Base-by-base conservation (phyloP, 2,888 invertebrate genomes). In the Odontothrips loti region DNA sequence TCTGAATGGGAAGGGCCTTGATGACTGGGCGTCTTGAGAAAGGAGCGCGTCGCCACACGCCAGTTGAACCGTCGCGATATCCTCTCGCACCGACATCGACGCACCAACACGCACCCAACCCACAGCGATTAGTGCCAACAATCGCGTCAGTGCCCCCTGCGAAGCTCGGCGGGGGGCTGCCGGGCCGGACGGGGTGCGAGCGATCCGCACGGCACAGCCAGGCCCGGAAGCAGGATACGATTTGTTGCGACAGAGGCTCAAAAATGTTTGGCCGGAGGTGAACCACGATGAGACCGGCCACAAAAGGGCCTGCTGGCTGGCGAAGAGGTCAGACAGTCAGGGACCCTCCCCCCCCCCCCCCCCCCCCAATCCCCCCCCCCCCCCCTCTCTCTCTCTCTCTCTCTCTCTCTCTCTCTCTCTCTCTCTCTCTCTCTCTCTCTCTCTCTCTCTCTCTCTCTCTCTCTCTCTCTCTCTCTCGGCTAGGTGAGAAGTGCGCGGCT, bases 191-290 rank as follows among this genome's bases (percentile, higher is more conserved):
- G 58, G 58, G 17, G 20, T 58, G 58, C 58, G 11, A 11, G 58
- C 6, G 58, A 58, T 51, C 51, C 51, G 51, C n/a, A n/a, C n/a
- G n/a, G n/a, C n/a, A n/a, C n/a, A n/a, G n/a, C n/a, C n/a, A n/a
- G 6, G 34, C 34, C 68, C 68, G 68, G 68, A 75, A 75, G 68
- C 68, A 75, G 68, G 68, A 75, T 75, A 75, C 68, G 68, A 75
- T 75, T 75, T 75, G 68, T 75, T 75, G 68, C 68, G 68, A 75
- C 68, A 75, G 68, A 27, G 68, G 68, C 68, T 75, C 68, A 75
- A 75, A 58, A 75, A 75, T 75, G 68, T 75, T 75, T 75, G 68
- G 68, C 68, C 68, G 27, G 34, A 43, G 34, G 34, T 6, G 34
- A 43, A 43, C 34, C 34, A 43, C 34, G 34, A 43, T 43, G 34